Evolutionary conservation across 2,888 invertebrate genomes (phyloP).

Genomic region (Phasia obesa): DNA sequence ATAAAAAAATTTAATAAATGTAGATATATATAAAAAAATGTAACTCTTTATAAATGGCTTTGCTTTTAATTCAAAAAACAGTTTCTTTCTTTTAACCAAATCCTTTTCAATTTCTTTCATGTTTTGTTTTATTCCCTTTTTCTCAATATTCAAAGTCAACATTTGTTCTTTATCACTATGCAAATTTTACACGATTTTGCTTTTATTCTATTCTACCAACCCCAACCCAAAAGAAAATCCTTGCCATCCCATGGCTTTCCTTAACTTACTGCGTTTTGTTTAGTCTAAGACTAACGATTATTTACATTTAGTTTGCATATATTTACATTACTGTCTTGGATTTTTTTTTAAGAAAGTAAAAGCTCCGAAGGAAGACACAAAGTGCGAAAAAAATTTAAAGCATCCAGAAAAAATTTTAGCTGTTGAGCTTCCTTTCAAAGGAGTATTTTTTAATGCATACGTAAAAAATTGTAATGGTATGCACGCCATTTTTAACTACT

Average conservation of each 20-base stretch:
- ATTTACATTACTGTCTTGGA: constrained; percentile 62
- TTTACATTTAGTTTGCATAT: constrained; percentile 69
- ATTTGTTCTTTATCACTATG: constrained; percentile 57
- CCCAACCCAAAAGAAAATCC: not conserved
- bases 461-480: too few relatives aligned
- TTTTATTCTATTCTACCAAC: constrained; percentile 21
- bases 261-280: constrained; percentile 32
- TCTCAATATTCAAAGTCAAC: constrained; percentile 63
- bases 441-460: not conserved
- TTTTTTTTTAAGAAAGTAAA: not conserved
- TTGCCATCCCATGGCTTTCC: not conserved
- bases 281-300: constrained; percentile 66
- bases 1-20: not conserved
- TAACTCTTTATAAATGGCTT: not conserved
- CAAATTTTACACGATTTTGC: constrained; percentile 27
- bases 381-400: not conserved
- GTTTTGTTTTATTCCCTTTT: constrained; percentile 7
- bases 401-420: not conserved
- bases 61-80: not conserved
- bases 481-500: not conserved
- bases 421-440: not conserved
- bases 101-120: not conserved
- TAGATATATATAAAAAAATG: not conserved
- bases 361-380: not conserved
- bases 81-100: not conserved